Evolutionary conservation across 2,888 invertebrate genomes (phyloP), one percentile per base, ranked within the genome.

Genomic region (Nemotelus pantherinus): DNA sequence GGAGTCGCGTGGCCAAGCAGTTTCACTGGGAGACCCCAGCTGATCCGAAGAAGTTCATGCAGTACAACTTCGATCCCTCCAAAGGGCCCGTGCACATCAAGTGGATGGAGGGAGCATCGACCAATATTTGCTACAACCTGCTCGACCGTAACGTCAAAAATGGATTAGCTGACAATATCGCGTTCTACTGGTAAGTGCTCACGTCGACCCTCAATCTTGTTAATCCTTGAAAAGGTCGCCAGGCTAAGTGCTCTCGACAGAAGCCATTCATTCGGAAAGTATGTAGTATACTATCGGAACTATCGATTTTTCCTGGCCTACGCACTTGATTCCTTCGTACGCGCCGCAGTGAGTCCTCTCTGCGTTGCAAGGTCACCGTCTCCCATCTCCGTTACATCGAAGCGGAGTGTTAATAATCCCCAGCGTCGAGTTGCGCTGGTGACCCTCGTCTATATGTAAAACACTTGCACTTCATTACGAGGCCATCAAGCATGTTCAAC

Each of bases 121-220:
- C 98, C 58, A 99, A 99, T 87, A 92, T 99, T 80, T 96, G 95
- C 85, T 99, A 97, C 88, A 99, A 99, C 89, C 90, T 96, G 74
- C 89, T 99, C 82, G 99, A 99, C 88, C 91, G 95, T 80, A 95
- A 97, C 87, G 92, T 99, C 76, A 91, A 94, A 83, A 94, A 93
- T 82, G 97, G 97, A 25, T 88, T 93, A 80, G 98, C 96, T 47
- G 95, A 97, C 83, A 95, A 93, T 86, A 90, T 97, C 80, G 98
- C 98, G 41, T 98, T 93, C 88, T 96, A 95, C 86, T 99, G 98
- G 98, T 98, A 88, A 93, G 94, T 88, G 77, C 3, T 65, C 25
- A 25, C 25, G 25, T 25, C 25, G 25, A 25, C 25, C 25, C 25
- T 25, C 25, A 25, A 25, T 25, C 4, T 50, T 10, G 58, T 77